Percentiles rank a stretch among this genome's conserved stretches.
phyloP scores from a whole-genome alignment of 2,113 vertebrate genomes.

The Casuarius casuarius region DNA sequence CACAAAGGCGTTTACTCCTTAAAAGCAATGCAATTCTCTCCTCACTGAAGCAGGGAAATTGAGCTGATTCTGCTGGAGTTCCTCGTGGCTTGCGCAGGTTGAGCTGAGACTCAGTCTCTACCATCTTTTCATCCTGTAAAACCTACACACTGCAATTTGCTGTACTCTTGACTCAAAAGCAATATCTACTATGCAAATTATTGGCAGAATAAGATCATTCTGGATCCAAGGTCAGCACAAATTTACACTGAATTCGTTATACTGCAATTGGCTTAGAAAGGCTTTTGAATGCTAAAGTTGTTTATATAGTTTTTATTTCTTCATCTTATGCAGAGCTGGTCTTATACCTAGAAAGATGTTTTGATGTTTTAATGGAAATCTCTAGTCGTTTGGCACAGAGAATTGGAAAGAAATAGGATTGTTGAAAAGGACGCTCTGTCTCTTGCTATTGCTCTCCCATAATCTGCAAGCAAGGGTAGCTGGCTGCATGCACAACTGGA shows the following conservation, averaged over 20 bases:
- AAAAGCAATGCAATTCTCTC: neutral
- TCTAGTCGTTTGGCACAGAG: neutral
- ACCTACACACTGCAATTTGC: constrained; percentile 5
- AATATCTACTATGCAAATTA: constrained; percentile 38
- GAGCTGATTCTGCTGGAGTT: neutral
- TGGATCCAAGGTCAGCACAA: constrained; percentile 66
- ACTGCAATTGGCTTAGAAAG: constrained; percentile 25
- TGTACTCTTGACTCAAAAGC: constrained; percentile 27
- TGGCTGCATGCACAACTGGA: neutral
- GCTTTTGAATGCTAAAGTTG: constrained; percentile 36
- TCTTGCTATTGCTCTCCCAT: neutral
- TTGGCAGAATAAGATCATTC: constrained; percentile 59
- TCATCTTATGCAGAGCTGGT: constrained; percentile 10
- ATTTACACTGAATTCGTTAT: constrained; percentile 60
- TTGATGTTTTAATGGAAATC: constrained; percentile 53
- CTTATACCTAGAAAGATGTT: constrained; percentile 8
- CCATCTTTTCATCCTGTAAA: constrained; percentile 46
- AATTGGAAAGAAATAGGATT: neutral
- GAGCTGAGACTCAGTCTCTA: neutral
- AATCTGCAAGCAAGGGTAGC: neutral
- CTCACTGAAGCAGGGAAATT: neutral
- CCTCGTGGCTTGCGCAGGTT: neutral
- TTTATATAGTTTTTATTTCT: constrained; percentile 55
- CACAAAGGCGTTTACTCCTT: neutral
- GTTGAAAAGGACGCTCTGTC: constrained; percentile 32